phyloP scores from a whole-genome alignment of 2,797 vertebrate genomes.

The Neosilurus hyrtlii region DNA sequence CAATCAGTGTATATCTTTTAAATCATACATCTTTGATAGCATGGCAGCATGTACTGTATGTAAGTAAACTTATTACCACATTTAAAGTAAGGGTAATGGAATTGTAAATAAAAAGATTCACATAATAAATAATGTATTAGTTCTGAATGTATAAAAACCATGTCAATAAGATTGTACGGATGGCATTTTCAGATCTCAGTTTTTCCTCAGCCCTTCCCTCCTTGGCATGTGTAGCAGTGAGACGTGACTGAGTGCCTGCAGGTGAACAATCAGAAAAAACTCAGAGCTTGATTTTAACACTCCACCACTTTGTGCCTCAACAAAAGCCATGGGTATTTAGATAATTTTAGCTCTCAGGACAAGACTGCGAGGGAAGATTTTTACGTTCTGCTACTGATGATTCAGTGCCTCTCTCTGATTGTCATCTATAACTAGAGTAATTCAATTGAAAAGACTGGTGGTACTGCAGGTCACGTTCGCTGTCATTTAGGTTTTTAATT shows the following conservation, averaged over 20 bases:
- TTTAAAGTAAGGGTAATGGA: background rate
- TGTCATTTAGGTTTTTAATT: background rate
- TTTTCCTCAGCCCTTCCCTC: slow-evolving; percentile 4
- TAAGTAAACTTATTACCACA: background rate
- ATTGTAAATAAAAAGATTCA: background rate
- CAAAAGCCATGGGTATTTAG: slow-evolving; percentile 7
- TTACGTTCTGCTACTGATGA: background rate
- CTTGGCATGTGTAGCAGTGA: background rate
- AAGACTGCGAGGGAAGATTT: slow-evolving; percentile 1
- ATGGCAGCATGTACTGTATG: background rate
- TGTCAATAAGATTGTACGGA: background rate
- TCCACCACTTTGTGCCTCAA: background rate
- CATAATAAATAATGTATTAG: background rate
- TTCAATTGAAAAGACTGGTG: slow-evolving; percentile 5
- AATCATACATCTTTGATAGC: background rate
- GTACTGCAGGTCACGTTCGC: background rate
- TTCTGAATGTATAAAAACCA: background rate
- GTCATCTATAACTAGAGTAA: slow-evolving; percentile 24
- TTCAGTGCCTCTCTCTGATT: background rate
- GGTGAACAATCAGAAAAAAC: slow-evolving; percentile 28
- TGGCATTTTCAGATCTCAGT: slow-evolving; percentile 11
- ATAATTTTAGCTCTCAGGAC: slow-evolving; percentile 16
- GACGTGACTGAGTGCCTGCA: slow-evolving; percentile 18
- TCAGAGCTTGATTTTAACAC: slow-evolving; percentile 19
- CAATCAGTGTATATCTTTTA: background rate